phyloP scores from a whole-genome alignment of 2,888 invertebrate genomes.

The Bembecia ichneumoniformis region DNA sequence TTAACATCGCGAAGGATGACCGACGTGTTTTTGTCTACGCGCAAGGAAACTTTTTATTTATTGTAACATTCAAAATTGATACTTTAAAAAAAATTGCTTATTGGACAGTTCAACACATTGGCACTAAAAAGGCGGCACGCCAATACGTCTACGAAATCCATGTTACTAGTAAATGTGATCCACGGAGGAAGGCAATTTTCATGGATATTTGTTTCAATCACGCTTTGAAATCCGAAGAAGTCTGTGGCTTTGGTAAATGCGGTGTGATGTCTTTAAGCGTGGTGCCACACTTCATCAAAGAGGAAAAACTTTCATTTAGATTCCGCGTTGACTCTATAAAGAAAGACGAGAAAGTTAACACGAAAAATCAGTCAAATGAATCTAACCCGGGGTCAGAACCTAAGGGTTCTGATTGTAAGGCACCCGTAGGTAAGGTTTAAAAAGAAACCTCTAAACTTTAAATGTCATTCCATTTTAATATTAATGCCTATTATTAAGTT shows the following conservation, averaged over 20 bases:
- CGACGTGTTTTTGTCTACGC: conserved; percentile 39
- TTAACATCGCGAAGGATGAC: conserved; percentile 33
- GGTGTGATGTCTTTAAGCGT: conserved; percentile 41
- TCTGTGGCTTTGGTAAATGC: conserved; percentile 46
- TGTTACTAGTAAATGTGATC: conserved; percentile 40
- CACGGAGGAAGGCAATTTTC: conserved; percentile 39
- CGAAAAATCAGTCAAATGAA: conserved; percentile 14
- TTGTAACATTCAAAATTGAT: conserved; percentile 51
- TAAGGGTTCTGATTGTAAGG: conserved; percentile 4
- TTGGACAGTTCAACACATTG: conserved; percentile 53
- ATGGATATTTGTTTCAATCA: conserved; percentile 55
- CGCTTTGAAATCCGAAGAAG: conserved; percentile 44
- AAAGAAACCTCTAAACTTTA: too few relatives aligned
- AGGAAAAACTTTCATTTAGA: conserved; percentile 39
- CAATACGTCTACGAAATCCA: conserved; percentile 54
- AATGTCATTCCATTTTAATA: too few relatives aligned
- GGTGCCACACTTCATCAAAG: conserved; percentile 37
- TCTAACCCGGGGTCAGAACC: conserved; percentile 15
- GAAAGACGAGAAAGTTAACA: conserved; percentile 20
- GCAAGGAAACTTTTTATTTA: conserved; percentile 43
- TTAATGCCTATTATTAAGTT: too few relatives aligned
- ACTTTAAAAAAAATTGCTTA: conserved; percentile 48
- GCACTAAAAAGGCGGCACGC: conserved; percentile 40
- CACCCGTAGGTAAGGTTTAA: too few relatives aligned
- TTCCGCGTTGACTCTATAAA: conserved; percentile 37